Evolutionary conservation across 2,888 invertebrate species (phyloP).

Genomic region (Lepidocyrtinus sp.): DNA sequence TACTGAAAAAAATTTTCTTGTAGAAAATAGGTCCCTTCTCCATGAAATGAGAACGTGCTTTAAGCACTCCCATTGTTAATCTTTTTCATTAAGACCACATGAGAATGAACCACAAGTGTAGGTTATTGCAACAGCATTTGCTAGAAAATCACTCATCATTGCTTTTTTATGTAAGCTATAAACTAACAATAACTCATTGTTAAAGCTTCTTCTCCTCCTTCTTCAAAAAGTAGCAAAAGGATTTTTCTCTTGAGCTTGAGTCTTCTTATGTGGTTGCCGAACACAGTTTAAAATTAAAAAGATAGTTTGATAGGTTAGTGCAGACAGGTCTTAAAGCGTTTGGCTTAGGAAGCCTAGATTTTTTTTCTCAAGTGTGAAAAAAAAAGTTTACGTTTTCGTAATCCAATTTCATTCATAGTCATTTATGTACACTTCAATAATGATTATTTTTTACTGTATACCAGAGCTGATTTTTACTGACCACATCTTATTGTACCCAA

Average conservation of each 20-base stretch:
- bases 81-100: conserved; percentile 8
- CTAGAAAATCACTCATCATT: not conserved
- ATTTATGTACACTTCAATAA: not conserved
- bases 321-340: too few species aligned
- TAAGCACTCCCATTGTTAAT: conserved; percentile 4
- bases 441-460: not conserved
- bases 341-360: not conserved
- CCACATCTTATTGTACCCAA: too few species aligned
- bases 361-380: not conserved
- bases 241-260: too few species aligned
- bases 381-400: not conserved
- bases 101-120: not conserved
- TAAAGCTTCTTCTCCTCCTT: conserved; percentile 4
- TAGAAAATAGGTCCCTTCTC: conserved; percentile 1
- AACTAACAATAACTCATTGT: not conserved
- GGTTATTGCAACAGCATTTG: not conserved
- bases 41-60: not conserved
- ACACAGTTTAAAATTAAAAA: too few species aligned
- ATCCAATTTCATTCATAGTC: not conserved
- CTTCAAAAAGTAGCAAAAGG: too few species aligned
- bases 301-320: too few species aligned
- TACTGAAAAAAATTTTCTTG: too few species aligned
- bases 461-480: conserved; percentile 8
- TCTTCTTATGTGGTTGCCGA: too few species aligned
- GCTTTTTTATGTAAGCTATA: not conserved